A percentile compares a stretch with the other conserved stretches of the same genome.
These are phyloP conservation scores for Cephalopterus ornatus DNA, from an alignment of 2,113 vertebrate species.

Conservation along the genomic window DNA sequence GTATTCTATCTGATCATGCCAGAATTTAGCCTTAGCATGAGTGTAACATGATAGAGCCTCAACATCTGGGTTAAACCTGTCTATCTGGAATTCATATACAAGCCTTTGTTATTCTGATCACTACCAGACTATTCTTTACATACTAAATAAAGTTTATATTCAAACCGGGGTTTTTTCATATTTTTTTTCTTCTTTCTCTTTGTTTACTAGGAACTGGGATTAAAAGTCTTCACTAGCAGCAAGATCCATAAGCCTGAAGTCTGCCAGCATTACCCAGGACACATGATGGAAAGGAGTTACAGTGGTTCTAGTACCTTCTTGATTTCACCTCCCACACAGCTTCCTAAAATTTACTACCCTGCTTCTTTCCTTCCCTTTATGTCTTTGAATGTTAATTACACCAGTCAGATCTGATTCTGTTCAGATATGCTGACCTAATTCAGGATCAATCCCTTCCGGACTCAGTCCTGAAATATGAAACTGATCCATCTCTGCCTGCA, in stretches of 20 bases:
- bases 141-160: not conserved
- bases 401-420: not conserved
- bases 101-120: not conserved
- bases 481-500: not conserved
- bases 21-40: not conserved
- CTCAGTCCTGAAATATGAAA: not conserved
- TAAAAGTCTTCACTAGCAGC: conserved; percentile 74
- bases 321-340: not conserved
- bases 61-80: not conserved
- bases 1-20: not conserved
- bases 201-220: conserved; percentile 66
- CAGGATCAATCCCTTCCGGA: not conserved
- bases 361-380: not conserved
- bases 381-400: not conserved
- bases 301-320: not conserved
- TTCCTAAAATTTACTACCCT: not conserved
- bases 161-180: not conserved
- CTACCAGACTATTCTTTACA: not conserved
- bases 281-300: conserved; percentile 46
- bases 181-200: conserved; percentile 22
- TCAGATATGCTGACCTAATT: not conserved
- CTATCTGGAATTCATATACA: not conserved
- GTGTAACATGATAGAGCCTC: not conserved
- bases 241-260: conserved; percentile 66
- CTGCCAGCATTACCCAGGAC: conserved; percentile 26